phyloP scores from a whole-genome alignment of 2,888 invertebrate species.

The Harpalus rubripes region DNA sequence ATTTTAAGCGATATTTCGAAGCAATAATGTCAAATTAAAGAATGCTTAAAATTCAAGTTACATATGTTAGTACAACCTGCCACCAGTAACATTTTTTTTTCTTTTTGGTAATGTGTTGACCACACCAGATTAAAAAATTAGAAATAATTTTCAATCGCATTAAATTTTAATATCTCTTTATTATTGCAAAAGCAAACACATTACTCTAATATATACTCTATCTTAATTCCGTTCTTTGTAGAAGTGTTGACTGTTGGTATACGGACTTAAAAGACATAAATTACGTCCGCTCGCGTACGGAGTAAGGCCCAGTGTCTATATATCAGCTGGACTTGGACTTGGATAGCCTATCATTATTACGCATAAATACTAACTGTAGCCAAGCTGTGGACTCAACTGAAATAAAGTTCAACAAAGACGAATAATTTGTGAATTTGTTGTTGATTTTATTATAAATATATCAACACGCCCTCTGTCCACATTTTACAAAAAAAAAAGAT shows the following conservation, averaged over 20 bases:
- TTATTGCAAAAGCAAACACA: not conserved
- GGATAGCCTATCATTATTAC: constrained; percentile 1
- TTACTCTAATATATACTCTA: not conserved
- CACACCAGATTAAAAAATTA: too few species aligned
- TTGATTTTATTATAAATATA: not conserved
- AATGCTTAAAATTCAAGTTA: too few species aligned
- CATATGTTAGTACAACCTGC: too few species aligned
- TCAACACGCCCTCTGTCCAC: too few species aligned
- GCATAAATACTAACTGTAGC: constrained; percentile 2
- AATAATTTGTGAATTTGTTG: not conserved
- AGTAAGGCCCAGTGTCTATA: not conserved
- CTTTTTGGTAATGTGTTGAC: too few species aligned
- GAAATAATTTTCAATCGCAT: too few species aligned
- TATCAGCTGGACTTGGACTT: not conserved
- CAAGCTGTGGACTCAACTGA: not conserved
- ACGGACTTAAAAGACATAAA: not conserved
- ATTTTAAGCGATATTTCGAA: too few species aligned
- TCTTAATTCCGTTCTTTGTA: not conserved
- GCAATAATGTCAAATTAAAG: too few species aligned
- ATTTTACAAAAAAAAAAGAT: too few species aligned
- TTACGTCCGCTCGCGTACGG: not conserved
- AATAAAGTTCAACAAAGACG: not conserved
- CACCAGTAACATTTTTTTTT: too few species aligned
- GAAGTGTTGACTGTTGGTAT: not conserved
- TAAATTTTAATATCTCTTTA: too few species aligned